Conservation (phyloP, 2,888 invertebrate species). For the Ophioninae sp. region DNA sequence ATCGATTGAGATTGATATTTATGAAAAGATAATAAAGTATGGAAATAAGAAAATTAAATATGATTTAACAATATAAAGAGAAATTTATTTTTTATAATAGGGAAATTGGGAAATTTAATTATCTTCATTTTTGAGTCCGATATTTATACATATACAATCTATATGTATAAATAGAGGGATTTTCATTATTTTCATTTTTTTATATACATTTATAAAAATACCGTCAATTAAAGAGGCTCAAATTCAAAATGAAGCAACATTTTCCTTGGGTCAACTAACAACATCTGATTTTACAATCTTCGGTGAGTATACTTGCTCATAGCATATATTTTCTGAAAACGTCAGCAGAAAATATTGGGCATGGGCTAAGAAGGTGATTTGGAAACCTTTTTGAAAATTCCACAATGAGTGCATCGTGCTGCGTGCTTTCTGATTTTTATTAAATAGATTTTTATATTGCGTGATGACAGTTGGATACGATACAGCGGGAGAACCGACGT, state of each 20-base stretch:
- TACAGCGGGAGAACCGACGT: constrained; percentile 11
- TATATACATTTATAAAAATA: neutral
- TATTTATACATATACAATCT: too few relatives aligned
- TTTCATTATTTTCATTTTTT: too few relatives aligned
- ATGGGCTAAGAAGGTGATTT: constrained; percentile 24
- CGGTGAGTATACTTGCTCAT: neutral
- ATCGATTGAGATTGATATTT: too few relatives aligned
- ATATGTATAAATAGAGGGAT: too few relatives aligned
- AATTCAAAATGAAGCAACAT: neutral
- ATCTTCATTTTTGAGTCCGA: too few relatives aligned
- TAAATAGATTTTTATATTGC: constrained; percentile 5
- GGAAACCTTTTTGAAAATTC: constrained; percentile 21
- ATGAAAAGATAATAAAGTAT: too few relatives aligned
- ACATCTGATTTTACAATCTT: neutral
- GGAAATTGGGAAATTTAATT: too few relatives aligned
- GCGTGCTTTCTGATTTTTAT: constrained; percentile 48
- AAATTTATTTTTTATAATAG: too few relatives aligned
- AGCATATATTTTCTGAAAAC: constrained; percentile 12
- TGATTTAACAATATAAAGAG: too few relatives aligned
- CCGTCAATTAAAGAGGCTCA: neutral
- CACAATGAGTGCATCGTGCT: constrained; percentile 57
- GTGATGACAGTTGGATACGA: constrained; percentile 22
- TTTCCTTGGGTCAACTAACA: neutral
- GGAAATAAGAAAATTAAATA: too few relatives aligned
- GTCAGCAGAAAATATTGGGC: constrained; percentile 36